A percentile compares a stretch with the other conserved stretches of the same genome.
phyloP scores from a whole-genome alignment of 2,797 vertebrate species.

The Danio tinwini region DNA sequence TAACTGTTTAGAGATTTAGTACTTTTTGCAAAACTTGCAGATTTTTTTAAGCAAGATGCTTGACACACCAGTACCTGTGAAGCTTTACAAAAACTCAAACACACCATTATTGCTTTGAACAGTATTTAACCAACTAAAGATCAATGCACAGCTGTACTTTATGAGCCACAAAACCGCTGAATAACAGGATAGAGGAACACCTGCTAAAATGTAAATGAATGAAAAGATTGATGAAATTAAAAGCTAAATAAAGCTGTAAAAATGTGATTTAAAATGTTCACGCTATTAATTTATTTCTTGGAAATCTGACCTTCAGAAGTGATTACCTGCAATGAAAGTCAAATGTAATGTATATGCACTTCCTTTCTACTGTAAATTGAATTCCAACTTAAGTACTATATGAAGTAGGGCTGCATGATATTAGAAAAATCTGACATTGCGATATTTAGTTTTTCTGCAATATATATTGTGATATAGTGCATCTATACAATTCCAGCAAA shows the following conservation, averaged over 20 bases:
- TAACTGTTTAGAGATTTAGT: too few relatives aligned
- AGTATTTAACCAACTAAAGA: slow-evolving; percentile 5
- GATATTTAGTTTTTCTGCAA: too few relatives aligned
- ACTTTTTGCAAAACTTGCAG: too few relatives aligned
- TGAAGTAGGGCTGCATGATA: too few relatives aligned
- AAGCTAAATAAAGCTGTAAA: neutral
- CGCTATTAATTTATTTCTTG: neutral
- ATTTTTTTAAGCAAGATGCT: too few relatives aligned
- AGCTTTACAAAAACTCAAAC: slow-evolving; percentile 38
- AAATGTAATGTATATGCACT: neutral
- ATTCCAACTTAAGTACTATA: too few relatives aligned
- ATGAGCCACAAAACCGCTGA: neutral
- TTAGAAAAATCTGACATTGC: too few relatives aligned
- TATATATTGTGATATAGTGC: too few relatives aligned
- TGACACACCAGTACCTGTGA: neutral
- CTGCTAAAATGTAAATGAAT: too few relatives aligned
- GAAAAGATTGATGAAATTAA: neutral
- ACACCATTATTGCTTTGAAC: neutral
- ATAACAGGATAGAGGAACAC: too few relatives aligned
- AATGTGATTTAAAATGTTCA: neutral
- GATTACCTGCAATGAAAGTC: neutral
- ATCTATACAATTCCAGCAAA: too few relatives aligned
- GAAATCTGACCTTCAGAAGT: neutral
- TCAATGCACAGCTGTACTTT: neutral
- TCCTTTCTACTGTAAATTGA: neutral